Evolutionary conservation across 2,113 vertebrate species (phyloP).

Genomic region (Chitala chitala): DNA sequence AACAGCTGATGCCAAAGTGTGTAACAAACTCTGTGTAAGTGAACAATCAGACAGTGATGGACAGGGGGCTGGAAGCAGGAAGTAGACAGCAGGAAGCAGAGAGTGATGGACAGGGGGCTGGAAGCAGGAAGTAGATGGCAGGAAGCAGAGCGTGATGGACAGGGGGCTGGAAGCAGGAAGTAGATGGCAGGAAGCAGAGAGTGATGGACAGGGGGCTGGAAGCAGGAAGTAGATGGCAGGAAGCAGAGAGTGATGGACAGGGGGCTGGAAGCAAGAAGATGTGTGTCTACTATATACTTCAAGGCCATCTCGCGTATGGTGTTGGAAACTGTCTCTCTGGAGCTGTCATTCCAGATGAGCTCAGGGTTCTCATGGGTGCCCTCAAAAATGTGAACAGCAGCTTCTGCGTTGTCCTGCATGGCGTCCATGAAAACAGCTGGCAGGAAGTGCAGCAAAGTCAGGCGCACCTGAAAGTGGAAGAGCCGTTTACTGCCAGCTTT

Average conservation of each 20-base stretch:
- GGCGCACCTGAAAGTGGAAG: conserved; percentile 81
- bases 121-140: too few relatives aligned
- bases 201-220: too few relatives aligned
- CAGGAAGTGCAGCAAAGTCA: conserved; percentile 88
- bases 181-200: neutral
- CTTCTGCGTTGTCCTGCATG: conserved; percentile 96
- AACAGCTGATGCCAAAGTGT: too few relatives aligned
- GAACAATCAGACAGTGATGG: too few relatives aligned
- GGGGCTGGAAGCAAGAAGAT: neutral
- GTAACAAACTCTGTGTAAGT: too few relatives aligned
- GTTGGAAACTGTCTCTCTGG: conserved; percentile 90
- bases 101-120: too few relatives aligned
- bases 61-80: too few relatives aligned
- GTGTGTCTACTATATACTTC: conserved; percentile 65
- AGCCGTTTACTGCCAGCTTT: too few relatives aligned
- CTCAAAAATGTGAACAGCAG: conserved; percentile 96
- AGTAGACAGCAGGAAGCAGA: too few relatives aligned
- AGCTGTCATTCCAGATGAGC: conserved; percentile 95
- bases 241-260: neutral
- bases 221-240: neutral
- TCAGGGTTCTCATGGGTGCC: conserved; percentile 98
- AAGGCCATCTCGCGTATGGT: conserved; percentile 98
- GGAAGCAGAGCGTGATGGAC: too few relatives aligned
- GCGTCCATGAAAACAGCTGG: conserved; percentile 98
- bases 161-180: neutral